These are phyloP conservation scores for Sesamia inferens DNA, from an alignment of 2,888 invertebrate genomes.

Conservation along the genomic window DNA sequence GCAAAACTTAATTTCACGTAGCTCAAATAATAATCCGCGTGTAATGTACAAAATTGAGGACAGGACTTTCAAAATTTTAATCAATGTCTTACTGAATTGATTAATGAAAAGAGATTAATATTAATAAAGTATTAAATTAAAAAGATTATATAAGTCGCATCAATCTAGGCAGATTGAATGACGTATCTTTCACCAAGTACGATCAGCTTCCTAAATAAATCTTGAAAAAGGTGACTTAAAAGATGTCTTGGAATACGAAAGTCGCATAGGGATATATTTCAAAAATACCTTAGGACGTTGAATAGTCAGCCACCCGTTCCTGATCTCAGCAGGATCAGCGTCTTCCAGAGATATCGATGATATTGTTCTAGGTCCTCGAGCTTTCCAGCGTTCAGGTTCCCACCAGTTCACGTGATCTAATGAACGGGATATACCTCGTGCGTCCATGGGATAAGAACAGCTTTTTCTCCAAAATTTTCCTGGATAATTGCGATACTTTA, in stretches of 20 bases:
- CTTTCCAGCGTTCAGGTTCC: constrained; percentile 81
- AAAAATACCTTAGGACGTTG: constrained; percentile 75
- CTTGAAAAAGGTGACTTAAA: no score
- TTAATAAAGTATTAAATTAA: no score
- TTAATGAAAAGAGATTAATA: not conserved
- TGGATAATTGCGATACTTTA: not conserved
- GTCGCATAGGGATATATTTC: not conserved
- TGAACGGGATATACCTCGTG: constrained; percentile 76
- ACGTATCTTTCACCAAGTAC: no score
- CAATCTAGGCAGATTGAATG: no score
- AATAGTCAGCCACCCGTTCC: constrained; percentile 85
- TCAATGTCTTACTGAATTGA: not conserved
- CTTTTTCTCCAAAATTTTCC: not conserved
- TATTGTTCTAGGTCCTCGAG: constrained; percentile 69
- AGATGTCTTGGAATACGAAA: not conserved
- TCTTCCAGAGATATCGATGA: constrained; percentile 80
- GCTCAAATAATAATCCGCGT: constrained; percentile 34
- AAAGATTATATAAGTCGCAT: no score
- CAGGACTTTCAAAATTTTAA: constrained; percentile 23
- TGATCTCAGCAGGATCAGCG: constrained; percentile 79
- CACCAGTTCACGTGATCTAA: constrained; percentile 84
- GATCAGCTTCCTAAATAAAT: no score
- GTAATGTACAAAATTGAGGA: constrained; percentile 20
- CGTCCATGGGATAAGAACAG: constrained; percentile 69
- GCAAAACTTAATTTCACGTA: constrained; percentile 10